Evolutionary conservation across 2,113 vertebrate genomes (phyloP), one percentile per base, ranked within the genome.

Genomic region (Tichodroma muraria): DNA sequence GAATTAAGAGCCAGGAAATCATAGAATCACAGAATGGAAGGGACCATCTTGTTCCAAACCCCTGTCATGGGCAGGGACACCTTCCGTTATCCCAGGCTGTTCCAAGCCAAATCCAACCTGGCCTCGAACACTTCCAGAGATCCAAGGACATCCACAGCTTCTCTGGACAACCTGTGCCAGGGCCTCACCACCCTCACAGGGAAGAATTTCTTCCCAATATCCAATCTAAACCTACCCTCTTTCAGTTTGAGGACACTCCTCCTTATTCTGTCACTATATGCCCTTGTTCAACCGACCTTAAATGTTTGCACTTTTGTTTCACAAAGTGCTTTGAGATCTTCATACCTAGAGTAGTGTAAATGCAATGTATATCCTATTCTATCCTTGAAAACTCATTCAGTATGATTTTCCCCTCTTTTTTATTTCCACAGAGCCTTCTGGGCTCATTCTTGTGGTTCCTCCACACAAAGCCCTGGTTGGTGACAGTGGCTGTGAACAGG

Each of bases 71-170:
- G n/a, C 14, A 47, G 30, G 11, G n/a, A 15, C 70, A 61, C 1
- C 5, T 76, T 31, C 24, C n/a, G 15, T 17, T 35, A 0, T 6
- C 8, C n/a, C 78, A 35, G 30, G 5, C 0, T 38, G 2, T 9
- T 60, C 23, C 45, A 45, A 68, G 45, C 3, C 13, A 15, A 0
- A 0, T 75, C 38, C 45, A 66, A 0, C 11, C 28, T 11, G 24
- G 4, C 45, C 61, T 31, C 31, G 61, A 3, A 19, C 38, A 11
- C 13, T 53, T 15, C 61, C 38, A 61, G 24, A 24, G 30, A 75
- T 61, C 10, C 57, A 40, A 24, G 5, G 3, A 16, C n/a, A 75
- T 13, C 38, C 61, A 52, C 45, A 60, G 70, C 17, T 53, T 6
- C 69, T 53, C 45, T 81, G 61, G 33, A 3, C 13, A n/a, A 0